These are phyloP conservation scores for Casuarius casuarius DNA, from an alignment of 2,113 vertebrate genomes.

Conservation along the genomic window DNA sequence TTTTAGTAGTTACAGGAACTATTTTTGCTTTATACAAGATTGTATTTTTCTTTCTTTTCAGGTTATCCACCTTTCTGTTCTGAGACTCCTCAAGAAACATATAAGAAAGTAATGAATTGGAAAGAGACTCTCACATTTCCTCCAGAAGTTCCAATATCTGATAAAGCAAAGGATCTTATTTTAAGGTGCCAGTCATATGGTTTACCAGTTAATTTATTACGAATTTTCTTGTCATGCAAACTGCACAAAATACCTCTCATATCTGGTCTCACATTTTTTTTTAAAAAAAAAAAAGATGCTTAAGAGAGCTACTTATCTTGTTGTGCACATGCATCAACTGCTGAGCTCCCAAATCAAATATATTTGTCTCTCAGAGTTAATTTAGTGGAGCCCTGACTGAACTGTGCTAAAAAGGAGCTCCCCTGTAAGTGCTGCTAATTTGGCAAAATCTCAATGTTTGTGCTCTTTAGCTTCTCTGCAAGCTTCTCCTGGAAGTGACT, in stretches of 20 bases:
- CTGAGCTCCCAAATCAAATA: neutral
- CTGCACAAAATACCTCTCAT: neutral
- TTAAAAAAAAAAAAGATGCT: neutral
- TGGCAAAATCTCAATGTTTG: neutral
- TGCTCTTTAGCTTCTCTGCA: neutral
- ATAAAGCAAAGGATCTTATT: slow-evolving; percentile 98
- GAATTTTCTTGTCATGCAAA: neutral
- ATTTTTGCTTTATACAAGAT: neutral
- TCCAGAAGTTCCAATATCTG: slow-evolving; percentile 96
- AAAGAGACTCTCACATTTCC: slow-evolving; percentile 95
- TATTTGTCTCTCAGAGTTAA: neutral
- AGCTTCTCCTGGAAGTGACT: neutral
- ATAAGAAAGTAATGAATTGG: slow-evolving; percentile 99
- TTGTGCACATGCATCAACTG: neutral
- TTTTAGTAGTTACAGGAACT: neutral
- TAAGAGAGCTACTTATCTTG: neutral
- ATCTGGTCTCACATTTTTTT: neutral
- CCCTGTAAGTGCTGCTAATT: neutral
- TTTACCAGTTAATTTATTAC: neutral
- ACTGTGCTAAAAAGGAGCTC: neutral
- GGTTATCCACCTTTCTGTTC: slow-evolving; percentile 99
- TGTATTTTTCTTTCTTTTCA: slow-evolving; percentile 52
- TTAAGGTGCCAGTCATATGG: slow-evolving; percentile 81
- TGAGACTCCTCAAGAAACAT: slow-evolving; percentile 97
- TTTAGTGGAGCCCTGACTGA: neutral